Evolutionary conservation across 2,888 invertebrate genomes (phyloP).

Genomic region (Iphiclides podalirius): DNA sequence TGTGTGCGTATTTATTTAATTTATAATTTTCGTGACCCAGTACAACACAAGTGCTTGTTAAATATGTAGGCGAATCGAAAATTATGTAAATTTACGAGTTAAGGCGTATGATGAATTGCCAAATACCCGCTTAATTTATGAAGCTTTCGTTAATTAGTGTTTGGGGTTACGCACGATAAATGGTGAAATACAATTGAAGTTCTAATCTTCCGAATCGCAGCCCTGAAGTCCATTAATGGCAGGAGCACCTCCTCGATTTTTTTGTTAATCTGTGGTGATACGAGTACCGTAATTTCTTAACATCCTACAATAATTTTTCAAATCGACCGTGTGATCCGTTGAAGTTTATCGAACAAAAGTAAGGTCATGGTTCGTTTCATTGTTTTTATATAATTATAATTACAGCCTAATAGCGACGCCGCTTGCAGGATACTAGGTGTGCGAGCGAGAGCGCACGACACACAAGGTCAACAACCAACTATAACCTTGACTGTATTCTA

Average conservation of each 20-base stretch:
- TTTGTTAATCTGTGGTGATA: not conserved
- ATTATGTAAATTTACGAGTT: slow-evolving; percentile 18
- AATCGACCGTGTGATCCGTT: slow-evolving; percentile 42
- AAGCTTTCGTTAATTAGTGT: not conserved
- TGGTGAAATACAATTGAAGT: not conserved
- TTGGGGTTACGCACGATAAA: not conserved
- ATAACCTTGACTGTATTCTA: slow-evolving; percentile 21
- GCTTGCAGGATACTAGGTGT: slow-evolving; percentile 30
- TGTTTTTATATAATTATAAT: slow-evolving; percentile 54
- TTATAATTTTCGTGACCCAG: slow-evolving; percentile 44
- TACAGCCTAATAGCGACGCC: slow-evolving; percentile 30
- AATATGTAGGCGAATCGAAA: slow-evolving; percentile 24
- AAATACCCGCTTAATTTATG: not conserved
- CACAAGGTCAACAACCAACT: slow-evolving; percentile 21
- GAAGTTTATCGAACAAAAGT: slow-evolving; percentile 57
- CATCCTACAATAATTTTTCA: slow-evolving; percentile 15
- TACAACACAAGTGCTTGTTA: slow-evolving; percentile 28
- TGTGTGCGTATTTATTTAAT: slow-evolving; percentile 50
- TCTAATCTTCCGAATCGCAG: too few species aligned
- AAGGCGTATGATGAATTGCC: slow-evolving; percentile 1
- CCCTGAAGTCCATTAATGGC: too few species aligned
- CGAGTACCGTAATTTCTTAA: slow-evolving; percentile 1
- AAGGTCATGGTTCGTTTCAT: slow-evolving; percentile 65
- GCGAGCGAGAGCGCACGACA: slow-evolving; percentile 27
- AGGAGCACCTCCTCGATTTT: not conserved